Conservation (phyloP, 2,113 vertebrate genomes). For the Sciurus niger region DNA sequence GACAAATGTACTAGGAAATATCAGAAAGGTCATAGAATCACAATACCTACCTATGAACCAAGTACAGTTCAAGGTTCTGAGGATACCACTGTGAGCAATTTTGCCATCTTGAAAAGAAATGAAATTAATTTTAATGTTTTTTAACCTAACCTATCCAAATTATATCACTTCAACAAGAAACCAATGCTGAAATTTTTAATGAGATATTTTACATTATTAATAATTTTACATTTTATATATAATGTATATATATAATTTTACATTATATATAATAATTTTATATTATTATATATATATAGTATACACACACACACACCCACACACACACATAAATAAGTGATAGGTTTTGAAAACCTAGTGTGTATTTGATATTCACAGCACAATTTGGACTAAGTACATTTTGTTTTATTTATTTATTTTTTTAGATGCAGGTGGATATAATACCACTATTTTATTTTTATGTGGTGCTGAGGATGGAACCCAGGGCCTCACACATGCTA, state of each 20-base stretch:
- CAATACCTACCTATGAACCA: neutral
- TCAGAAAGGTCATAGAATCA: neutral
- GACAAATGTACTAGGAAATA: neutral
- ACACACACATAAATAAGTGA: too few species aligned
- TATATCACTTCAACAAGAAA: neutral
- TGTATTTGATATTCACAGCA: neutral
- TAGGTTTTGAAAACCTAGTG: neutral
- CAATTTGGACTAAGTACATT: neutral
- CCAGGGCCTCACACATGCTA: too few species aligned
- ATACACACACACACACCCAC: too few species aligned
- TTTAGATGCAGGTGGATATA: too few species aligned
- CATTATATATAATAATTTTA: neutral
- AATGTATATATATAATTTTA: neutral
- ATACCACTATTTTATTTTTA: too few species aligned
- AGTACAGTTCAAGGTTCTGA: neutral
- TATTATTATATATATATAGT: neutral
- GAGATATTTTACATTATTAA: neutral
- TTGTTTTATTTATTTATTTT: too few species aligned
- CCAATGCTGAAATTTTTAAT: neutral
- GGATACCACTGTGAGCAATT: neutral
- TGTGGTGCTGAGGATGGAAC: too few species aligned
- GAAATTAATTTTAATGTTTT: neutral
- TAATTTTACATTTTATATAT: too few species aligned
- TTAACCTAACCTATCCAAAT: neutral
- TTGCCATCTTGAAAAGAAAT: neutral